Evolutionary conservation across 1,140 invertebrate species (phyloP), one percentile per base, ranked within the genome.

Genomic region (Melipona quadrifasciata): DNA sequence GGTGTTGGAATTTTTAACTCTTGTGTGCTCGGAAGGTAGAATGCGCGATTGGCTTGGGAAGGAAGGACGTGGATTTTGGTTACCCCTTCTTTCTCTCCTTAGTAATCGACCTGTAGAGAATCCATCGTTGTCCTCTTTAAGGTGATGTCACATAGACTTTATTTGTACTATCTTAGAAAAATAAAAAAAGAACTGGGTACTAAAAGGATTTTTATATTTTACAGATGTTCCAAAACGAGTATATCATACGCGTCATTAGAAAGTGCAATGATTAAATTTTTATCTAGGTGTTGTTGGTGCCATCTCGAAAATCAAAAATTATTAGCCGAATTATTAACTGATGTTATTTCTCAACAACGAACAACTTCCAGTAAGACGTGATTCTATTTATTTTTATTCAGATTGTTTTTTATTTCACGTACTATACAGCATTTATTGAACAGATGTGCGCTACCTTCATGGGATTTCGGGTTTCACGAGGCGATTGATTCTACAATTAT

Each of bases 31-130:
- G 17, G 97, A 98, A 90, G 96, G 97, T 14, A 95, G 96, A 82
- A 97, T 98, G 95, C 97, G 98, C 81, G 97, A 98, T 93, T 99
- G 98, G 98, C 95, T 98, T 34, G 98, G 98, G 10, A 94, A 96
- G 74, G 96, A 98, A 87, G 98, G 98, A 2, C 96, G 96, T 34
- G 95, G 96, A 14, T 99, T 98, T 94, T 98, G 98, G 98, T 95
- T 96, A 24, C 97, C 97, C 8, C 93, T 99, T 61, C 95, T 98
- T 2, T 96, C 96, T 31, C 95, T 98, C 88, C 94, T 98, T 47
- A 98, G 97, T 88, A 96, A 96, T 87, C 95, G 94, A 79, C 93
- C 94, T 39, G 85, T 93, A 21, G 93, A 94, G 87, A 94, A 90
- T 90, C 91, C 93, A 82, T 93, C 96, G 1, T 87, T 94, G n/a